Conservation (phyloP, 2,113 vertebrate species). For the Aplodontia rufa region DNA sequence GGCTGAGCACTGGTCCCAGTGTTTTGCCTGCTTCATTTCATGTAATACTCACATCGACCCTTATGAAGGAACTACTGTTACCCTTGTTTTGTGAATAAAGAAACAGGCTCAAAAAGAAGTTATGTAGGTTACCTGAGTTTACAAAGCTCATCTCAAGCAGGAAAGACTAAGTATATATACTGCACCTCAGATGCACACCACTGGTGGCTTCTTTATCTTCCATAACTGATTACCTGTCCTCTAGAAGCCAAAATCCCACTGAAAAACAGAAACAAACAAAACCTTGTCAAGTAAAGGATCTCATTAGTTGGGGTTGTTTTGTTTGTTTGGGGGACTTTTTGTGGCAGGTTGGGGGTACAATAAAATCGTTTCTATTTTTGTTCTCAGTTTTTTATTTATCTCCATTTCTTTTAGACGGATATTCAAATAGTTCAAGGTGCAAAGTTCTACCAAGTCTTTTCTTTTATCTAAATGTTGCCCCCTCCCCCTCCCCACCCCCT, state of each 20-base stretch:
- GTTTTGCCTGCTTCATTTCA: not conserved
- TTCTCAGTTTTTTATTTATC: not conserved
- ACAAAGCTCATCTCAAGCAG: not conserved
- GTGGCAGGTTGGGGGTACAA: no score
- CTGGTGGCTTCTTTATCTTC: not conserved
- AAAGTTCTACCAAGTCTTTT: not conserved
- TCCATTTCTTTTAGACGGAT: conserved; percentile 1
- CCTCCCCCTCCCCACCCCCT: not conserved
- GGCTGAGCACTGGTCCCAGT: not conserved
- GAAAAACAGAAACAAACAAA: not conserved
- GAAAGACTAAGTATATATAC: not conserved
- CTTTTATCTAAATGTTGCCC: not conserved
- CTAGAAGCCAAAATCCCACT: not conserved
- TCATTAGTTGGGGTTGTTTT: not conserved
- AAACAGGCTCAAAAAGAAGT: not conserved
- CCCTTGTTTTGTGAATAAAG: not conserved
- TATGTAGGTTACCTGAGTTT: not conserved
- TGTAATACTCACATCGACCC: not conserved
- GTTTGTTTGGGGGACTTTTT: no score
- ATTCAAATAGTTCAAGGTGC: not conserved
- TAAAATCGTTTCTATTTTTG: not conserved
- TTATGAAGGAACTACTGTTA: not conserved
- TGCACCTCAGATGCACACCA: not conserved
- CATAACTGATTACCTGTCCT: not conserved
- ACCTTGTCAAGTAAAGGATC: not conserved